Base-by-base conservation (phyloP, 2,113 vertebrate genomes). In the Scomber colias region DNA sequence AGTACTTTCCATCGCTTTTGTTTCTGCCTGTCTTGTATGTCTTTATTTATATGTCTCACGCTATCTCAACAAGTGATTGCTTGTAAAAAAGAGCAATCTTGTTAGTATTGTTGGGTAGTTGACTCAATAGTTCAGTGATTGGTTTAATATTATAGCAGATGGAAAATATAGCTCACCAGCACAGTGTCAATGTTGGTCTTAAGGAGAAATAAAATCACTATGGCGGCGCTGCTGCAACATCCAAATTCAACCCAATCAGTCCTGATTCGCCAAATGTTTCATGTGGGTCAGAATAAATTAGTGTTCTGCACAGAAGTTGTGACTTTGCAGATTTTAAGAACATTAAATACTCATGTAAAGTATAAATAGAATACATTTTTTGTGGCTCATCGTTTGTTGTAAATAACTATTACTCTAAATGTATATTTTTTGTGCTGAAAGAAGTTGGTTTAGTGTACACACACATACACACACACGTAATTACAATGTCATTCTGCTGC, bases 401-500 rank as follows among this genome's bases (percentile, higher is more conserved):
- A 35, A 35, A 35, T 5, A 35, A 35, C 31, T 35, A 3, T 31
- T 8, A 6, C 5, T 35, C 6, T 35, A 35, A 35, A 35, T 35
- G 0, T 40, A 40, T 40, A 40, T 40, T 40, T 40, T 40, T 8
- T 40, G 8, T 40, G 35, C 35, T 1, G 35, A 40, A 7, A 40
- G 35, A 40, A 7, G 6, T 35, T 35, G 31, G 1, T 35, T 35
- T 35, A 35, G 31, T 35, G 31, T 7, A 40, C 35, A 40, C 35
- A 40, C 61, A 54, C 11, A 30, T 11, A 51, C 44, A 65, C 30
- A 63, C 35, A 66, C 27, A 62, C 15, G 64, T 30, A 78, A 62
- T 57, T 56, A 75, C 46, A 72, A 35, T 75, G 64, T 16, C 10
- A 45, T 81, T 57, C 13, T 21, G 35, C 66, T 48, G 27, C 57